These are phyloP conservation scores for Anolis sagrei DNA, from an alignment of 2,113 vertebrate species.

Conservation along the genomic window DNA sequence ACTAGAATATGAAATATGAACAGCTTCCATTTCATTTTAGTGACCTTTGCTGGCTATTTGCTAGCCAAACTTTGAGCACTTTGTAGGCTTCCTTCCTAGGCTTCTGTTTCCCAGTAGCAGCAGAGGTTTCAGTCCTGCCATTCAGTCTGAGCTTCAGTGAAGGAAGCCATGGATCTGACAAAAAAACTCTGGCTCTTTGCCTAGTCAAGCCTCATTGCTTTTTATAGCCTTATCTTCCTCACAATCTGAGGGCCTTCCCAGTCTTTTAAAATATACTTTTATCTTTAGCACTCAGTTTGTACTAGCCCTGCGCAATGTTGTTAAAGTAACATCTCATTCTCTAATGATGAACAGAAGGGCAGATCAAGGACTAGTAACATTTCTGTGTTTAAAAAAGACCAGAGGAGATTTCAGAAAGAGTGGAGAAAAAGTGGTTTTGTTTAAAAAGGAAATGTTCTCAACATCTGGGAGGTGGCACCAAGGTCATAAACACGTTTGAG, in stretches of 20 bases:
- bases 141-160: slow-evolving; percentile 17
- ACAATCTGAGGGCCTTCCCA: slow-evolving; percentile 18
- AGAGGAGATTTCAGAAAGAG: too few relatives aligned
- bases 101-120: slow-evolving; percentile 3
- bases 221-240: slow-evolving; percentile 2
- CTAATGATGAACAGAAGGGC: neutral
- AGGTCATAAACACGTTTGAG: neutral
- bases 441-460: neutral
- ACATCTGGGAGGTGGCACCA: neutral
- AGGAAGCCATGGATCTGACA: neutral
- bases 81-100: neutral
- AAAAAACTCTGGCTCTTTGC: slow-evolving; percentile 23
- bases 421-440: neutral
- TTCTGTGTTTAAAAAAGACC: too few relatives aligned
- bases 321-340: neutral
- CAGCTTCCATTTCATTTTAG: slow-evolving; percentile 21
- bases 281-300: neutral
- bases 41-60: neutral
- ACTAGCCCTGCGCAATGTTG: neutral
- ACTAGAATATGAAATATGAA: slow-evolving; percentile 15
- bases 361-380: neutral
- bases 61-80: neutral
- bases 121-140: neutral
- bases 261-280: neutral
- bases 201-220: slow-evolving; percentile 9